Evolutionary conservation across 2,888 invertebrate species (phyloP).

Genomic region (Zonitis immaculata): DNA sequence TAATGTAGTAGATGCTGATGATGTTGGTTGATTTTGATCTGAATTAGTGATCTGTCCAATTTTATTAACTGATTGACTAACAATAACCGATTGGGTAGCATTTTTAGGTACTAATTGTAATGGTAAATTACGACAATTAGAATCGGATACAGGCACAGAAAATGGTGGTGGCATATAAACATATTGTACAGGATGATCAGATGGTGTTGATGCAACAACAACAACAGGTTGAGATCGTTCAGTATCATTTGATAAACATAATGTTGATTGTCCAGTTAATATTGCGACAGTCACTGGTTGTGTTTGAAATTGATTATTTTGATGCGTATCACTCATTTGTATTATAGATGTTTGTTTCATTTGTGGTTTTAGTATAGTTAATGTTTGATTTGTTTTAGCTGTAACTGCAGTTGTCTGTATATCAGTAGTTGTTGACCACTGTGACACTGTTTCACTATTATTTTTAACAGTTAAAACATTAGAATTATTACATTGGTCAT

Average conservation of each 20-base stretch:
- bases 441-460: conserved; percentile 21
- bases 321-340: conserved; percentile 38
- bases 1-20: conserved; percentile 13
- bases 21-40: conserved; percentile 26
- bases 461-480: conserved; percentile 7
- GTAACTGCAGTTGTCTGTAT: conserved; percentile 32
- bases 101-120: conserved; percentile 43
- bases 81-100: conserved; percentile 54
- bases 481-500: conserved; percentile 2
- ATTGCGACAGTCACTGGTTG: conserved; percentile 49
- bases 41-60: conserved; percentile 24
- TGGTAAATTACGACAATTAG: conserved; percentile 35
- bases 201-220: conserved; percentile 44
- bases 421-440: conserved; percentile 33
- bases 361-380: conserved; percentile 43
- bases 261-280: conserved; percentile 36
- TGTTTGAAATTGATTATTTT: conserved; percentile 37
- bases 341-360: conserved; percentile 39
- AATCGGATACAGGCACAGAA: conserved; percentile 51
- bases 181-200: conserved; percentile 46
- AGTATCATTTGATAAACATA: conserved; percentile 41
- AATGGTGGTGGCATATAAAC: conserved; percentile 49
- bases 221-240: conserved; percentile 43
- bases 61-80: conserved; percentile 48
- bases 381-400: conserved; percentile 36